Percentiles rank a stretch among this genome's conserved stretches.
Evolutionary conservation across 2,797 vertebrate genomes (phyloP).

Genomic region (Buphagus erythrorhynchus): DNA sequence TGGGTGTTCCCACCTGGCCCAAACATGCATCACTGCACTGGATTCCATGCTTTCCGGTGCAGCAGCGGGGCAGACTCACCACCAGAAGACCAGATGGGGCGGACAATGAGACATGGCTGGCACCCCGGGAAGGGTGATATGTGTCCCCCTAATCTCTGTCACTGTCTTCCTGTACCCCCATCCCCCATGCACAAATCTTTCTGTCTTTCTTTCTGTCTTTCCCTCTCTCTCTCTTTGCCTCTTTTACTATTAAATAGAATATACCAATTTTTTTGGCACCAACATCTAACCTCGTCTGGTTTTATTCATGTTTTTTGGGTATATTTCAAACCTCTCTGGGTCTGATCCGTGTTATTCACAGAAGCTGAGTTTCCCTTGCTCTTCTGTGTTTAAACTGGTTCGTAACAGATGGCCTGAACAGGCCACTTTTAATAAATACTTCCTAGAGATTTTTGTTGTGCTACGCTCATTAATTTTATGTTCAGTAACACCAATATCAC

Average conservation of each 20-base stretch:
- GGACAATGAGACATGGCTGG: fast-evolving
- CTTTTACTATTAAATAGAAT: neutral
- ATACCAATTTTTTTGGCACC: fast-evolving
- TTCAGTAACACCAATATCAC: neutral
- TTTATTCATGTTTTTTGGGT: neutral
- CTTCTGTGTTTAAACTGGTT: neutral
- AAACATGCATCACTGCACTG: neutral
- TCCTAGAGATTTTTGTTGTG: neutral
- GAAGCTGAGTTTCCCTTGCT: neutral
- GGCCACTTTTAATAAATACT: neutral
- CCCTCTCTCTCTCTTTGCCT: neutral
- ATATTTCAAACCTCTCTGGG: neutral
- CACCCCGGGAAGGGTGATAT: fast-evolving
- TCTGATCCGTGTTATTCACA: neutral
- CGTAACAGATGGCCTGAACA: neutral
- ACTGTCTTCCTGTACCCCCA: fast-evolving
- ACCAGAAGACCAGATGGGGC: neutral
- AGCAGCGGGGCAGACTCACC: fast-evolving
- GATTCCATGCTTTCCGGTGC: fast-evolving
- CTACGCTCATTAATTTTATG: neutral
- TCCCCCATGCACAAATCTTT: fast-evolving
- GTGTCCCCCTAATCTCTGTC: neutral
- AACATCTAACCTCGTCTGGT: neutral
- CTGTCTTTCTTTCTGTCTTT: neutral
- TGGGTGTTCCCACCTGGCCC: neutral